Conservation (phyloP, 1,140 invertebrate genomes). For the Acromyrmex echinatior region DNA sequence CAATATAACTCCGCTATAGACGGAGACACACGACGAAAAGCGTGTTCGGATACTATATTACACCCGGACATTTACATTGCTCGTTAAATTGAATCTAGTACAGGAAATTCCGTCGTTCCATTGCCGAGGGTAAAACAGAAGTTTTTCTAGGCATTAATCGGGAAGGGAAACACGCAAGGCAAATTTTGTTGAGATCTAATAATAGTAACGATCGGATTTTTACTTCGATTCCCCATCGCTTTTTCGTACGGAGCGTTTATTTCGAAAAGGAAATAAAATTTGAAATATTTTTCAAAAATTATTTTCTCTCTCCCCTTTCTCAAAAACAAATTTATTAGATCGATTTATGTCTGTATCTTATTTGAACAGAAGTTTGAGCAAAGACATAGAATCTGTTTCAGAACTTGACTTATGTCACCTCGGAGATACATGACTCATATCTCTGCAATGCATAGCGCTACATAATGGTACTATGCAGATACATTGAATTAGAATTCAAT, state of each 20-base stretch:
- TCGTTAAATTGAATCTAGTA: conserved; percentile 59
- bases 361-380: not conserved
- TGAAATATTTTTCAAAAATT: not conserved
- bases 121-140: not conserved
- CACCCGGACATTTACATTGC: conserved; percentile 51
- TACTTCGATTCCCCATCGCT: not conserved
- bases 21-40: conserved; percentile 35
- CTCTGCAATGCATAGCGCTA: conserved; percentile 13
- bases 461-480: conserved; percentile 41
- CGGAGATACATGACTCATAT: conserved; percentile 13
- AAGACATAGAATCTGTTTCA: not conserved
- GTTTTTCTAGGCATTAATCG: conserved; percentile 22
- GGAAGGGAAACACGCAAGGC: not conserved
- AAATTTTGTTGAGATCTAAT: not conserved
- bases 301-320: not conserved
- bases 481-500: conserved; percentile 52
- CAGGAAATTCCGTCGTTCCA: conserved; percentile 28
- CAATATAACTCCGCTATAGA: conserved; percentile 53
- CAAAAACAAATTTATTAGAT: not conserved
- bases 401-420: conserved; percentile 18
- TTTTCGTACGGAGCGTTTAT: not conserved
- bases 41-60: conserved; percentile 57
- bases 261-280: not conserved
- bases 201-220: not conserved
- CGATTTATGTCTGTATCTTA: not conserved